These are phyloP conservation scores for Drosophila limbata DNA, from an alignment of 2,888 invertebrate genomes.

Conservation along the genomic window DNA sequence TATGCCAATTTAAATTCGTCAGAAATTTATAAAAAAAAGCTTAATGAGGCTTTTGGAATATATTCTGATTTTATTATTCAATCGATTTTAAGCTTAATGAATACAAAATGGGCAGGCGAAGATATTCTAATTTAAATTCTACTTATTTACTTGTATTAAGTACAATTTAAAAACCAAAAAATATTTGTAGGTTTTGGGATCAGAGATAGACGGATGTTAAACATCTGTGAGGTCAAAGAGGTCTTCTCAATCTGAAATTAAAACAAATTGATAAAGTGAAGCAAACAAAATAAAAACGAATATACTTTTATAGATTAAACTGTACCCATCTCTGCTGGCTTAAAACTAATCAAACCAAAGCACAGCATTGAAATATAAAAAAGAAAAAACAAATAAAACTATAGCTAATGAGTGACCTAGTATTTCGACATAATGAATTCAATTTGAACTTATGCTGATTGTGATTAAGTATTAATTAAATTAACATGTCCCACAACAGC, in stretches of 20 bases:
- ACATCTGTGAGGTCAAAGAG: not conserved
- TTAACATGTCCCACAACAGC: slow-evolving; percentile 28
- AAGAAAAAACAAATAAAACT: not conserved
- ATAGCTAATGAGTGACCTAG: slow-evolving; percentile 29
- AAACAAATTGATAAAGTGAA: slow-evolving; percentile 17
- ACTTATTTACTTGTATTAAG: not conserved
- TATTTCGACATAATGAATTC: slow-evolving; percentile 28
- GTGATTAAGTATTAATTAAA: slow-evolving; percentile 17
- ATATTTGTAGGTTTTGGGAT: not conserved
- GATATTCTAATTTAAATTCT: not conserved
- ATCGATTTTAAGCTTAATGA: not conserved
- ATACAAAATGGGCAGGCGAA: not conserved
- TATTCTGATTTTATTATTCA: not conserved
- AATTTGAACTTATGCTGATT: slow-evolving; percentile 29
- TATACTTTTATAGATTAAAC: slow-evolving; percentile 20
- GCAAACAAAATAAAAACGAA: not conserved
- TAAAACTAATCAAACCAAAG: not conserved
- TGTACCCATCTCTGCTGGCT: slow-evolving; percentile 4
- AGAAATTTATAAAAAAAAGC: not conserved
- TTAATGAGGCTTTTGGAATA: not conserved
- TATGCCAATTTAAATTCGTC: not conserved
- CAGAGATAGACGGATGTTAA: not conserved
- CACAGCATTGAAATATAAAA: not conserved
- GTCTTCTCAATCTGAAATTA: not conserved
- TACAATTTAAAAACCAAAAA: no score